Base-by-base conservation (phyloP, 2,888 invertebrate species). In the Bombyx huttoni region DNA sequence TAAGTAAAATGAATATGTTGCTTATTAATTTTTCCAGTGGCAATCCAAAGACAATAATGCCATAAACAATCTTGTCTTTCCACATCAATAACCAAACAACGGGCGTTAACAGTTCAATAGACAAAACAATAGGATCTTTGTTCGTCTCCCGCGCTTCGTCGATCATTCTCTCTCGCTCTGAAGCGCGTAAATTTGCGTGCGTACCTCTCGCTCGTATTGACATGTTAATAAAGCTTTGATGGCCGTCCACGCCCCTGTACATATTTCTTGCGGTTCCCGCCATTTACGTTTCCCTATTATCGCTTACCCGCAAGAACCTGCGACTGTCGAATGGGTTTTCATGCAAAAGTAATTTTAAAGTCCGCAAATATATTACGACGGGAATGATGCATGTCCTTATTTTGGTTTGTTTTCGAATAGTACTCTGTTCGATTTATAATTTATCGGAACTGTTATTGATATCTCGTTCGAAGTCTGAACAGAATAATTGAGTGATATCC, bases 141-240 rank as follows among this genome's bases (percentile, higher is more conserved):
- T 72, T 65, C 63, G 65, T 61, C 68, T 64, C 71, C 54, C 54
- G 71, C 72, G 72, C 75, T 70, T 70, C 68, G 70, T 64, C 73
- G 70, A 67, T 60, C 40, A 7, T 40, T 64, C 63, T 59, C 54
- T 73, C 68, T 56, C 60, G 56, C 56, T 69, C 66, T 57, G 53
- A 61, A 64, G 50, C 51, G 6, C 0, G 49, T 55, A 55, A 58
- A 56, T 60, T 40, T 46, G 58, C 64, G 57, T 70, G 58, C 57
- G 56, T 58, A 61, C 61, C 56, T 70, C 77, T 67, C 68, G 59
- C 51, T 74, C 67, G 58, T 58, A 75, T 63, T 81, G 81, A 81
- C 81, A 80, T 74, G 80, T 78, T 79, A 75, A 77, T 80, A 77
- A 68, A 73, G 64, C 63, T 68, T 68, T 72, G 64, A 65, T 59